phyloP scores from a whole-genome alignment of 2,113 vertebrate species.

The Oxyruncus cristatus region DNA sequence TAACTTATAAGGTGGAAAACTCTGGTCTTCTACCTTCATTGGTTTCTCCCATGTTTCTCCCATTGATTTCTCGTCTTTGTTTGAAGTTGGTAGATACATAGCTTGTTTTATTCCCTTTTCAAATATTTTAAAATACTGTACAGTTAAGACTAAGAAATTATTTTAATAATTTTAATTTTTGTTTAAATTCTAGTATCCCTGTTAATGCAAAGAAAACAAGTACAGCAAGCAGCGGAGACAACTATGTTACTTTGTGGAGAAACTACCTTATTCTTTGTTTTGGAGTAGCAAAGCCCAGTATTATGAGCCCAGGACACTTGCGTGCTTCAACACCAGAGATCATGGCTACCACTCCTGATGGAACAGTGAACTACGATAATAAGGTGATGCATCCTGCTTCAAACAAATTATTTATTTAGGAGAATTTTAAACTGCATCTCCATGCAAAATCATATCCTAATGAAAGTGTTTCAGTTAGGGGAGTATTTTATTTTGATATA shows the following conservation, averaged over 20 bases:
- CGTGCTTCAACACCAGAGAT: slow-evolving; percentile 96
- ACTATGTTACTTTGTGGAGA: slow-evolving; percentile 93
- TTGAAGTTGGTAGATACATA: background rate
- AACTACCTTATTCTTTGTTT: slow-evolving; percentile 98
- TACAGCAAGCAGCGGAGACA: slow-evolving; percentile 86
- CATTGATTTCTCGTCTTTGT: background rate
- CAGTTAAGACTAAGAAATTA: background rate
- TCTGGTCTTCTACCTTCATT: background rate
- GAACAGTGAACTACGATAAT: slow-evolving; percentile 93
- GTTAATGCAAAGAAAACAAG: slow-evolving; percentile 97
- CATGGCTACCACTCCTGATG: slow-evolving; percentile 94
- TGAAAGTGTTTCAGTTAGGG: background rate
- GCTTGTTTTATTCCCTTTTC: background rate
- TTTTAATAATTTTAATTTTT: background rate
- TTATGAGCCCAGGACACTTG: slow-evolving; percentile 97
- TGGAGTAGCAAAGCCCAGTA: slow-evolving; percentile 95
- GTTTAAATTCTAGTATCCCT: slow-evolving; percentile 83
- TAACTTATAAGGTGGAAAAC: background rate
- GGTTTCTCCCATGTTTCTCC: background rate
- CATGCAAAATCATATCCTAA: background rate
- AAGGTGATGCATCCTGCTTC: slow-evolving; percentile 80
- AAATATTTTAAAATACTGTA: background rate
- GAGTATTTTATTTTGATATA: background rate
- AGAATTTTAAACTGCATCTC: background rate
- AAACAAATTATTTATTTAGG: slow-evolving; percentile 12